Evolutionary conservation across 2,113 vertebrate genomes (phyloP).

Genomic region (Arothron firmamentum): DNA sequence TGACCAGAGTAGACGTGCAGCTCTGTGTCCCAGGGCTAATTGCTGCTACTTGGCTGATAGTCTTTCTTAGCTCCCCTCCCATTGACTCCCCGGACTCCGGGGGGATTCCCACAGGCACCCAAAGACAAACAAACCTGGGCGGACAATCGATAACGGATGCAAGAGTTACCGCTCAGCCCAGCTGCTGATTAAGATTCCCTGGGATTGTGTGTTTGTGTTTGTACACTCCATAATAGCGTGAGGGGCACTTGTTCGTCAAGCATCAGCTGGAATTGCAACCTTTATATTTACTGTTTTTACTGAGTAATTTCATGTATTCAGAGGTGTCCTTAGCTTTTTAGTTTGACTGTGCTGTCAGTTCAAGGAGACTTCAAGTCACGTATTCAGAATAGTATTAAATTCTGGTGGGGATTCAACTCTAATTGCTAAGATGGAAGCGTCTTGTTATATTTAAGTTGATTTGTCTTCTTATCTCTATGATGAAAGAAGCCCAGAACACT

Average conservation of each 20-base stretch:
- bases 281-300: too few species aligned
- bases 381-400: not conserved
- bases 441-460: too few species aligned
- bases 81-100: slow-evolving; percentile 62
- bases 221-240: not conserved
- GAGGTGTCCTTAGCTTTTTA: too few species aligned
- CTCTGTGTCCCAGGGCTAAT: slow-evolving; percentile 66
- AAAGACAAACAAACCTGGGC: slow-evolving; percentile 72
- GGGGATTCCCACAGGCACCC: slow-evolving; percentile 57
- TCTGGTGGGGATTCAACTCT: not conserved
- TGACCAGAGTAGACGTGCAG: slow-evolving; percentile 56
- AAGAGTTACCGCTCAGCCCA: slow-evolving; percentile 53
- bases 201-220: slow-evolving; percentile 18
- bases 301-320: too few species aligned
- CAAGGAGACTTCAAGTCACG: not conserved
- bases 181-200: slow-evolving; percentile 65
- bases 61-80: slow-evolving; percentile 56
- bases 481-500: not conserved
- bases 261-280: too few species aligned
- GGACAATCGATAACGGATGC: slow-evolving; percentile 69
- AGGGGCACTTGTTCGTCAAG: too few species aligned
- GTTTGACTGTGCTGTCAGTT: not conserved
- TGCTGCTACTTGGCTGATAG: slow-evolving; percentile 61
- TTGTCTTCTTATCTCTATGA: too few species aligned
- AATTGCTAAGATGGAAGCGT: not conserved